Base-by-base conservation (phyloP, 2,113 vertebrate species). In the Hymenochirus boettgeri region DNA sequence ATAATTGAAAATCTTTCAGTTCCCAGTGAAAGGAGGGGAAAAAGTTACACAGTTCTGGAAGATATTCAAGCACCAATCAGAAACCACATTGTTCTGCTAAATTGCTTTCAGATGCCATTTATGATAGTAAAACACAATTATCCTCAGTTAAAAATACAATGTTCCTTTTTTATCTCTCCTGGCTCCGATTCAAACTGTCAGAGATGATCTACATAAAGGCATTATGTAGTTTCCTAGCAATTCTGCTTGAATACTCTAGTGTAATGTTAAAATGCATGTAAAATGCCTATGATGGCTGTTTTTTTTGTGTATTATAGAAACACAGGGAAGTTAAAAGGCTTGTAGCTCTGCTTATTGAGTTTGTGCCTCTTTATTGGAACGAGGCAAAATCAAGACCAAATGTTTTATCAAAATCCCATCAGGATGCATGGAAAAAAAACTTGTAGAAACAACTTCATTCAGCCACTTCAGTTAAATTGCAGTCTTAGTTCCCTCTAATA, bases 21-120 rank as follows among this genome's bases (percentile, higher is more conserved):
- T 87, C 88, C 84, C 82, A 86, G 83, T 83, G 81, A 89, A 84
- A 35, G 1, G 89, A 17, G 29, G 21, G 19, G 21, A 6, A 18
- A 53, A 53, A 62, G 47, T 62, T 84, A 90, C 37, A 46, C 42
- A 87, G 88, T 86, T 84, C 81, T 80, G 86, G 91, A 86, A 86
- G 84, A 79, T 84, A 87, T 88, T 89, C 84, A 88, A 82, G 86
- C 82, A 89, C 89, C 88, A 87, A 91, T 89, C 89, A 92, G 88
- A 89, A 91, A 87, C 88, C 88, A 82, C 88, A 91, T 86, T 91
- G 91, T 91, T 92, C 82, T 79, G 76, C 77, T 81, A 94, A 95
- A 95, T 93, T 87, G 86, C 85, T 96, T 92, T 92, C 92, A 96
- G 94, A 92, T 97, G 93, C 82, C 78, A 81, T 83, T 82, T 88